Conservation (phyloP, 2,888 invertebrate genomes). For the Trissolcus japonicus region DNA sequence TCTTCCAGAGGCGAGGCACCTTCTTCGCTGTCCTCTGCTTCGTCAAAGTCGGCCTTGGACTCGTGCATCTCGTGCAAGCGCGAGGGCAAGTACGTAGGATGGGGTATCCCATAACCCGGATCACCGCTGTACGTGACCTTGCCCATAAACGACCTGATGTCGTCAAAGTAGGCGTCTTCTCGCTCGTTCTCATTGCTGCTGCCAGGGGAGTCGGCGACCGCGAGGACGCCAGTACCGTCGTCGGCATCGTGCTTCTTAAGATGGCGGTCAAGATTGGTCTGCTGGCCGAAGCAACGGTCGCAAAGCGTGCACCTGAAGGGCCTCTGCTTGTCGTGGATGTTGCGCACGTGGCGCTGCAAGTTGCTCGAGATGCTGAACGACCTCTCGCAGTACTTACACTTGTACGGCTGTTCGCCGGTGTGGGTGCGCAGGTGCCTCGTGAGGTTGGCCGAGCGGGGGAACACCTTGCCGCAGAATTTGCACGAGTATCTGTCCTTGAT, state of each 20-base stretch:
- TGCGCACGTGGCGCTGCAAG: slow-evolving; percentile 97
- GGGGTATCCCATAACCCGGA: slow-evolving; percentile 61
- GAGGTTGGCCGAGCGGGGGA: slow-evolving; percentile 97
- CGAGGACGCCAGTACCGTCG: slow-evolving; percentile 82
- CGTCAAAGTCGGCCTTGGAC: slow-evolving; percentile 76
- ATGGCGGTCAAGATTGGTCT: slow-evolving; percentile 98
- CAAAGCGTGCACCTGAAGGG: slow-evolving; percentile 98
- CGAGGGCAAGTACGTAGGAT: slow-evolving; percentile 75
- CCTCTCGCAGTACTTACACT: slow-evolving; percentile 98
- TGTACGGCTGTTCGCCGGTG: slow-evolving; percentile 98
- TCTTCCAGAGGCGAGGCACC: slow-evolving; percentile 69
- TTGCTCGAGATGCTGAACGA: slow-evolving; percentile 99
- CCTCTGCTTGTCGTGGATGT: slow-evolving; percentile 99
- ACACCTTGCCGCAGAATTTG: slow-evolving; percentile 98
- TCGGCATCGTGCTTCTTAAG: slow-evolving; percentile 98
- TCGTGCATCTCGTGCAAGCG: slow-evolving; percentile 76
- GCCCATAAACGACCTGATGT: slow-evolving; percentile 93
- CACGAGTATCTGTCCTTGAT: slow-evolving; percentile 96
- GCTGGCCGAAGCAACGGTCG: slow-evolving; percentile 98
- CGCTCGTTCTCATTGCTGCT: slow-evolving; percentile 90
- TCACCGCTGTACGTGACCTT: slow-evolving; percentile 83
- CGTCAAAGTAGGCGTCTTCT: slow-evolving; percentile 88
- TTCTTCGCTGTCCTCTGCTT: slow-evolving; percentile 74
- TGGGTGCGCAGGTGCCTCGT: slow-evolving; percentile 98
- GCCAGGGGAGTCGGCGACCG: slow-evolving; percentile 85